Base-by-base conservation (phyloP, 2,113 vertebrate genomes). In the Argyrosomus japonicus region DNA sequence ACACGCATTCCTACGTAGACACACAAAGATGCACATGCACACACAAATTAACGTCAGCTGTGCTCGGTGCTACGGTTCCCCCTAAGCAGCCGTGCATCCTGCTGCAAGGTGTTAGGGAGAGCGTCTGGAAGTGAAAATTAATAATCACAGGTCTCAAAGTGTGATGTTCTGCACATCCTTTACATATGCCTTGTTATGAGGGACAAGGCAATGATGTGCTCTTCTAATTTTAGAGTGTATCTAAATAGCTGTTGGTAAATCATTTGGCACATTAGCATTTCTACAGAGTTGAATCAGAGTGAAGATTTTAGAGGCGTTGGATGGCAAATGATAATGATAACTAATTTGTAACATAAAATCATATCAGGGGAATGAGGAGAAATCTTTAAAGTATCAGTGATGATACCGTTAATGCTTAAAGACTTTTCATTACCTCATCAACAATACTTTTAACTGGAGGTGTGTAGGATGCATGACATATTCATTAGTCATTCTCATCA, bases 131-230 rank as follows among this genome's bases (percentile, higher is more conserved):
- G 91, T 90, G 90, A 87, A 90, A 91, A 93, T 93, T 8, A 86
- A 91, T 86, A 61, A 93, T 91, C 82, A 68, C 91, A 86, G 86
- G 85, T 93, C 81, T 79, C 17, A 82, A 81, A 68, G 88, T 92
- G 92, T 88, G 88, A 94, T 82, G 60, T 65, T 83, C 77, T 71
- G 74, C 88, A 90, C 81, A 86, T 87, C 47, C 47, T 89, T 89
- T 80, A 86, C 73, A 89, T 83, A 75, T 65, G 72, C 40, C 78
- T 86, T 75, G 82, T 81, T 93, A 90, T 69, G 32, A 75, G 80
- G n/a, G 69, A 84, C 27, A 60, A 29, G 47, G 53, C 45, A 78
- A 19, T 50, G 53, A 87, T 63, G 78, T 77, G 78, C 29, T 69
- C 13, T 14, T 79, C 67, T 85, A 88, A 85, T 81, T 89, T 86